phyloP scores from a whole-genome alignment of 2,888 invertebrate genomes.

The Harmothoe impar region DNA sequence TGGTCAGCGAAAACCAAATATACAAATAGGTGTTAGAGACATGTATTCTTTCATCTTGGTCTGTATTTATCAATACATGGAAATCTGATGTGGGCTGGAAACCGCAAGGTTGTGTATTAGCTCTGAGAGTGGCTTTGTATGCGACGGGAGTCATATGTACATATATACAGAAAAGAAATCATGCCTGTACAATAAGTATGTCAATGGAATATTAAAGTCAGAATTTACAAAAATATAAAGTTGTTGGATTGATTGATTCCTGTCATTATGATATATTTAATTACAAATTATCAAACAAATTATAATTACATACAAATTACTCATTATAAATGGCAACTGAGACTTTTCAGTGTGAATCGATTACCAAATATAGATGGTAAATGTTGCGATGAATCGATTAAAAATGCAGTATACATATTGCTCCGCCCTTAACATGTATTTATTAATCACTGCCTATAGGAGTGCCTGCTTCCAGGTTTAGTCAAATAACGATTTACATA shows the following conservation, averaged over 20 bases:
- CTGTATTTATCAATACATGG: background rate
- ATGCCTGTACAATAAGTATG: constrained; percentile 15
- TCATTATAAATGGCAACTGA: too few species aligned
- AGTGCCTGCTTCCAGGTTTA: too few species aligned
- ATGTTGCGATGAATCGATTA: too few species aligned
- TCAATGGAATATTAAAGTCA: background rate
- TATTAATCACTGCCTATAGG: too few species aligned
- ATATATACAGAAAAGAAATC: constrained; percentile 1
- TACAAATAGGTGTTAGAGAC: background rate
- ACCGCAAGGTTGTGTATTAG: constrained; percentile 6
- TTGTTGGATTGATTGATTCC: background rate
- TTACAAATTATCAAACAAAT: too few species aligned
- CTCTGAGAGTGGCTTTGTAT: constrained; percentile 4
- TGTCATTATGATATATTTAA: too few species aligned
- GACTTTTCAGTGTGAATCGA: too few species aligned
- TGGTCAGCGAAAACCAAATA: background rate
- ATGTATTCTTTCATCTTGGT: background rate
- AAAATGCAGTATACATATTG: too few species aligned
- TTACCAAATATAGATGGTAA: too few species aligned
- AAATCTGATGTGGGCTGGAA: constrained; percentile 18
- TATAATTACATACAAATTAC: too few species aligned
- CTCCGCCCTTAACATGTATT: too few species aligned
- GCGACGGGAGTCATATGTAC: background rate
- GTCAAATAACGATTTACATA: too few species aligned
- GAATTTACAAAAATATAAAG: constrained; percentile 14